Conservation (phyloP, 2,888 invertebrate genomes). For the Lysandra coridon region DNA sequence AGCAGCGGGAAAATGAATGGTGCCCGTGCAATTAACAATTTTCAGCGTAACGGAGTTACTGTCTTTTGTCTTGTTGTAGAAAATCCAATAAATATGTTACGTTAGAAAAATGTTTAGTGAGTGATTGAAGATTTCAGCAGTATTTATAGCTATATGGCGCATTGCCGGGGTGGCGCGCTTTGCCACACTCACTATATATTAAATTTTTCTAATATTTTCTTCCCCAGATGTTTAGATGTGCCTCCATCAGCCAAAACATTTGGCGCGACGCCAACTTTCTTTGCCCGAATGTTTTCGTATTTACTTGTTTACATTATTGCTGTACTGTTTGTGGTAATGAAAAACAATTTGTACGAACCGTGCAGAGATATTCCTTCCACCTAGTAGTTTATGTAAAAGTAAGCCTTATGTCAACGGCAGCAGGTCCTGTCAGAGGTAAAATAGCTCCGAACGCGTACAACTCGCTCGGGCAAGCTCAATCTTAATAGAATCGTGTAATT, state of each 20-base stretch:
- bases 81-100: not conserved
- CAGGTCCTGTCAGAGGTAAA: not conserved
- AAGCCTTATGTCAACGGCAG: not conserved
- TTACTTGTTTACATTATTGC: not conserved
- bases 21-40: no score
- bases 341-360: conserved; percentile 6
- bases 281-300: not conserved
- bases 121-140: no score
- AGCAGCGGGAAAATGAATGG: no score
- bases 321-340: not conserved
- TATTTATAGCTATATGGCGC: no score
- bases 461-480: not conserved
- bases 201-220: not conserved
- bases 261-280: not conserved
- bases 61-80: no score
- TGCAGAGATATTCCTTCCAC: not conserved
- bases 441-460: not conserved
- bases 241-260: not conserved
- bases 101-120: not conserved
- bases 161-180: no score
- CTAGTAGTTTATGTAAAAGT: not conserved
- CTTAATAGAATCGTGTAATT: not conserved
- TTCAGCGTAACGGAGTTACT: no score
- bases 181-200: not conserved
- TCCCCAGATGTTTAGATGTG: not conserved